These are phyloP conservation scores for Drosophila meridionalis DNA, from an alignment of 2,888 invertebrate genomes.

Conservation along the genomic window DNA sequence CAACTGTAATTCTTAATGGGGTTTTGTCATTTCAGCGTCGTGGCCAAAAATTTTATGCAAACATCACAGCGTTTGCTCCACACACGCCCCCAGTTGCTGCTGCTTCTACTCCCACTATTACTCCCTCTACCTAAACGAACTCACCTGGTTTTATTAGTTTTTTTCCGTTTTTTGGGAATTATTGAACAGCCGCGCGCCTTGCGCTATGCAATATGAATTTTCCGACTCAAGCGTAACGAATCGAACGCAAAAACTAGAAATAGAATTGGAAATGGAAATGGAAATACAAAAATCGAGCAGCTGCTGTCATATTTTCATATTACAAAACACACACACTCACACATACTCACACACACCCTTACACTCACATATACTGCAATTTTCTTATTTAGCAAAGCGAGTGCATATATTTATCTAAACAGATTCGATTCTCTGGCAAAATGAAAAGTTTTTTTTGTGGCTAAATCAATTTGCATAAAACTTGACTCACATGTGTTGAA, in stretches of 20 bases:
- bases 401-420: constrained; percentile 23
- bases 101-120: not conserved
- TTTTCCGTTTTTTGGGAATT: constrained; percentile 18
- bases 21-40: constrained; percentile 73
- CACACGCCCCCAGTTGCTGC: constrained; percentile 5
- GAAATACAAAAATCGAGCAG: constrained; percentile 21
- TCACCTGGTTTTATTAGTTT: constrained; percentile 71
- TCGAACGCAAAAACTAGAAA: constrained; percentile 13
- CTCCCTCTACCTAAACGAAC: not conserved
- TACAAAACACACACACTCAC: constrained; percentile 30
- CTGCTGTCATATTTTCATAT: constrained; percentile 53
- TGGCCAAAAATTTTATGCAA: constrained; percentile 41
- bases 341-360: constrained; percentile 8
- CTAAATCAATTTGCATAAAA: constrained; percentile 61
- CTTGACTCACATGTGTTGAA: constrained; percentile 26
- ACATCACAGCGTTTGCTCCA: constrained; percentile 35
- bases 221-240: constrained; percentile 39
- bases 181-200: constrained; percentile 47
- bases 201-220: constrained; percentile 43
- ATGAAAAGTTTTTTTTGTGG: constrained; percentile 40
- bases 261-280: not conserved
- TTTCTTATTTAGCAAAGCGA: constrained; percentile 48
- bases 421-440: constrained; percentile 16
- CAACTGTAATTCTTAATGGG: constrained; percentile 71
- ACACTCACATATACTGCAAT: constrained; percentile 41